Percentiles rank a stretch among this genome's conserved stretches.
phyloP scores from a whole-genome alignment of 2,888 invertebrate genomes.

The Caenorhabditis drosophilae region DNA sequence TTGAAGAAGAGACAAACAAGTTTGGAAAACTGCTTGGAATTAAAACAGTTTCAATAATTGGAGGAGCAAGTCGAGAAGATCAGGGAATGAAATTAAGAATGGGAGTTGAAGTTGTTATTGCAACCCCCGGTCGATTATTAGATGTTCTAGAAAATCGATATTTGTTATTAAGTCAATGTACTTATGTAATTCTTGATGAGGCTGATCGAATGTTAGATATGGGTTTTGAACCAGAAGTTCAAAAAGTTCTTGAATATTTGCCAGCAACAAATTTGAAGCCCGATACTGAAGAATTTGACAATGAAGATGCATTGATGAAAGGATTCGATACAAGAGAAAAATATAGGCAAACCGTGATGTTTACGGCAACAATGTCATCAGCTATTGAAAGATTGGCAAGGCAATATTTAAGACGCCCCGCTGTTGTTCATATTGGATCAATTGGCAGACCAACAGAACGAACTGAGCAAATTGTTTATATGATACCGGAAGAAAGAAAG shows the following conservation, averaged over 20 bases:
- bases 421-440: conserved; percentile 95
- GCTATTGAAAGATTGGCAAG: conserved; percentile 94
- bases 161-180: conserved; percentile 92
- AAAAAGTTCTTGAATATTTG: conserved; percentile 95
- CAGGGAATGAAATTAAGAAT: conserved; percentile 82
- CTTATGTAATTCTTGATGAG: conserved; percentile 84
- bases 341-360: conserved; percentile 99
- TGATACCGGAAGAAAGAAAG: conserved; percentile 94
- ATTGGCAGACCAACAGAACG: conserved; percentile 95
- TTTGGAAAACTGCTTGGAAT: conserved; percentile 92
- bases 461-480: conserved; percentile 91
- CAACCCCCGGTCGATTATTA: conserved; percentile 97
- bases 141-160: conserved; percentile 98
- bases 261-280: conserved; percentile 97
- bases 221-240: conserved; percentile 96
- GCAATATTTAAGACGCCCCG: conserved; percentile 90
- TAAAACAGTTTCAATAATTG: conserved; percentile 91
- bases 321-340: conserved; percentile 96
- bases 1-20: conserved; percentile 97
- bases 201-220: conserved; percentile 99
- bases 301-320: conserved; percentile 84
- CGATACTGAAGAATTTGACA: conserved; percentile 96
- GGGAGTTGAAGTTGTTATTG: conserved; percentile 97
- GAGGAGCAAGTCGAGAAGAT: conserved; percentile 89
- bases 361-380: conserved; percentile 99